These are phyloP conservation scores for Arvicanthis niloticus DNA, from an alignment of 2,113 vertebrate genomes.

Conservation along the genomic window DNA sequence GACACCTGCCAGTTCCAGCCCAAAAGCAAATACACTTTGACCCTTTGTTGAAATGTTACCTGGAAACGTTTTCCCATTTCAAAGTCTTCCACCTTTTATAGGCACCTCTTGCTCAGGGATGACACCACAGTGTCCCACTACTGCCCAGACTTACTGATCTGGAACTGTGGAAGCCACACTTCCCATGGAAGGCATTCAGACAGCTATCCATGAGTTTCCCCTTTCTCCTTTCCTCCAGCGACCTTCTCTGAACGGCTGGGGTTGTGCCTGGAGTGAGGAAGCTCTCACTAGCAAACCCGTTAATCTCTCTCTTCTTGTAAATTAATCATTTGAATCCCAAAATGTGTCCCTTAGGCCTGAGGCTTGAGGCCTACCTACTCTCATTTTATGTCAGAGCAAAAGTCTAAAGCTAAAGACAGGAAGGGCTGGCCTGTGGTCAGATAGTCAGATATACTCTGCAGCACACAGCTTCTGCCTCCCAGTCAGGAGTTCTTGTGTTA, in stretches of 20 bases:
- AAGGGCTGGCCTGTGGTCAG: neutral
- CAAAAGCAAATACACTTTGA: slow-evolving; percentile 65
- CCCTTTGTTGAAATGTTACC: slow-evolving; percentile 65
- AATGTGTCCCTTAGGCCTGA: neutral
- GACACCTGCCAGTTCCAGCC: slow-evolving; percentile 32
- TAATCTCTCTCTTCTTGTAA: slow-evolving; percentile 55
- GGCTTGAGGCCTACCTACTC: neutral
- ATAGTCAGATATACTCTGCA: neutral
- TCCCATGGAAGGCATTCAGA: neutral
- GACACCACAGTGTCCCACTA: slow-evolving; percentile 33
- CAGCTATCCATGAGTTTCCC: neutral
- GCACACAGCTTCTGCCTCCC: neutral
- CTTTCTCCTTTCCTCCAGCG: neutral
- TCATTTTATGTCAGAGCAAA: neutral
- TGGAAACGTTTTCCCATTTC: slow-evolving; percentile 64
- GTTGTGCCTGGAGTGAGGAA: neutral
- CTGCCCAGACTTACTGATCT: neutral
- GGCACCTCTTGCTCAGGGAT: slow-evolving; percentile 1
- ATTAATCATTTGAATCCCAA: neutral
- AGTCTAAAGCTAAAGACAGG: neutral
- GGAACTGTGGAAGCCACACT: neutral
- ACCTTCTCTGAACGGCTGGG: neutral
- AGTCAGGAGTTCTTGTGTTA: neutral
- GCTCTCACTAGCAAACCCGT: neutral
- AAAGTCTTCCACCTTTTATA: slow-evolving; percentile 70